Conservation (phyloP, 2,113 vertebrate species). For the Bufo bufo region DNA sequence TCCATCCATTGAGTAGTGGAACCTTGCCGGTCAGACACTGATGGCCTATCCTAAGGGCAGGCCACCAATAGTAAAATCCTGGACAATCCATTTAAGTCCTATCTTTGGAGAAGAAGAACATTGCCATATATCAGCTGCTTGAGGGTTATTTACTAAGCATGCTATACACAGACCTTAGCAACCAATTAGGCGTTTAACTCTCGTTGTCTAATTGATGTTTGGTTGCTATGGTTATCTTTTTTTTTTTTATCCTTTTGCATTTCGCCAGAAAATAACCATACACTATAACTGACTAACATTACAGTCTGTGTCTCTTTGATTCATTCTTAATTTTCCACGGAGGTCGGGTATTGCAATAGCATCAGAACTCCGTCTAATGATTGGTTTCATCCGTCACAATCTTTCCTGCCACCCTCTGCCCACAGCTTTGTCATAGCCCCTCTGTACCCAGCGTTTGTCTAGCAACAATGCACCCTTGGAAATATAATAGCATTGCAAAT, state of each 20-base stretch:
- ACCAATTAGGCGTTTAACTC: neutral
- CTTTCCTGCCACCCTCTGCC: neutral
- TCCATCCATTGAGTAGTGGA: too few relatives aligned
- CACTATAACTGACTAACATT: neutral
- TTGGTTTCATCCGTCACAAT: neutral
- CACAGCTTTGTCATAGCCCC: neutral
- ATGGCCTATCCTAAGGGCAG: too few relatives aligned
- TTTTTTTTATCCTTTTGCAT: neutral
- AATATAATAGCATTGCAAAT: conserved; percentile 52
- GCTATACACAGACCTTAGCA: neutral
- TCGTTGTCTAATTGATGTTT: neutral
- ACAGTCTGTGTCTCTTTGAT: neutral
- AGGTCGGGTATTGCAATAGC: neutral
- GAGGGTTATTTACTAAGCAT: neutral
- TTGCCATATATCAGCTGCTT: neutral
- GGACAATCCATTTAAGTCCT: neutral
- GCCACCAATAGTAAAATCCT: neutral
- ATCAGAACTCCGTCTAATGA: neutral
- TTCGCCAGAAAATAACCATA: neutral
- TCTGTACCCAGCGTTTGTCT: conserved; percentile 27
- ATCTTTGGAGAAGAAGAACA: neutral
- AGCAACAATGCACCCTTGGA: conserved; percentile 22
- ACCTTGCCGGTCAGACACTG: too few relatives aligned
- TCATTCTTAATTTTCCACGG: neutral
- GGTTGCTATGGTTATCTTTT: neutral